Conservation (phyloP, 2,888 invertebrate species). For the Metellina segmentata region DNA sequence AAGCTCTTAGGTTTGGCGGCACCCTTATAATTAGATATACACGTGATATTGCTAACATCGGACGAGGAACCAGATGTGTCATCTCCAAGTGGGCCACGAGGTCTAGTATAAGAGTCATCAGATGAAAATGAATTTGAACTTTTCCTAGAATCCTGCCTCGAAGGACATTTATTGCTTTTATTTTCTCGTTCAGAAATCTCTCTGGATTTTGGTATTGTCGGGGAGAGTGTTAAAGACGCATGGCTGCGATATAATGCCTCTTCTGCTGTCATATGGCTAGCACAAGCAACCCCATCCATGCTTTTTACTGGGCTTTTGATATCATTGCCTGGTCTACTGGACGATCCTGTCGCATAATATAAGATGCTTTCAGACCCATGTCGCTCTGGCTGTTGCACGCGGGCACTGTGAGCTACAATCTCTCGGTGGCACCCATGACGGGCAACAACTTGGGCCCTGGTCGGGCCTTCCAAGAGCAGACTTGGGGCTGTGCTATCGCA, state of each 20-base stretch:
- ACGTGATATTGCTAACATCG: slow-evolving; percentile 70
- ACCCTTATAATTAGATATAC: slow-evolving; percentile 65
- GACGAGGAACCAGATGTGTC: slow-evolving; percentile 73
- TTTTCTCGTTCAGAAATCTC: slow-evolving; percentile 38
- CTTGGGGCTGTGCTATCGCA: slow-evolving; percentile 71
- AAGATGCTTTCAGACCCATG: slow-evolving; percentile 89
- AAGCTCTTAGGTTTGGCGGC: slow-evolving; percentile 47
- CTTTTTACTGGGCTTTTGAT: slow-evolving; percentile 25
- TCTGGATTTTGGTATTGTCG: slow-evolving; percentile 19
- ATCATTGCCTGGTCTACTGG: slow-evolving; percentile 40
- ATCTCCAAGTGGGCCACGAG: slow-evolving; percentile 32
- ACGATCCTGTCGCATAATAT: slow-evolving; percentile 83
- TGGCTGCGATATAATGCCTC: slow-evolving; percentile 63
- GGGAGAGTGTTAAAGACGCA: slow-evolving; percentile 60
- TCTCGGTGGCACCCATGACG: slow-evolving; percentile 76
- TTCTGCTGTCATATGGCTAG: slow-evolving; percentile 43
- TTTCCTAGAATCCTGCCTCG: slow-evolving; percentile 65
- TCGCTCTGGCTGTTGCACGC: slow-evolving; percentile 88
- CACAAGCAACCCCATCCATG: slow-evolving; percentile 2
- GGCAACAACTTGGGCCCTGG: slow-evolving; percentile 73
- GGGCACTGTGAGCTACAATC: slow-evolving; percentile 87
- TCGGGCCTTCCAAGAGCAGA: slow-evolving; percentile 72
- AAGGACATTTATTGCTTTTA: slow-evolving; percentile 49
- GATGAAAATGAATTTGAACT: slow-evolving; percentile 69
- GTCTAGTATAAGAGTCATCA: slow-evolving; percentile 58